Evolutionary conservation across 2,113 vertebrate genomes (phyloP), one percentile per base, ranked within the genome.

Genomic region (Equus quagga): DNA sequence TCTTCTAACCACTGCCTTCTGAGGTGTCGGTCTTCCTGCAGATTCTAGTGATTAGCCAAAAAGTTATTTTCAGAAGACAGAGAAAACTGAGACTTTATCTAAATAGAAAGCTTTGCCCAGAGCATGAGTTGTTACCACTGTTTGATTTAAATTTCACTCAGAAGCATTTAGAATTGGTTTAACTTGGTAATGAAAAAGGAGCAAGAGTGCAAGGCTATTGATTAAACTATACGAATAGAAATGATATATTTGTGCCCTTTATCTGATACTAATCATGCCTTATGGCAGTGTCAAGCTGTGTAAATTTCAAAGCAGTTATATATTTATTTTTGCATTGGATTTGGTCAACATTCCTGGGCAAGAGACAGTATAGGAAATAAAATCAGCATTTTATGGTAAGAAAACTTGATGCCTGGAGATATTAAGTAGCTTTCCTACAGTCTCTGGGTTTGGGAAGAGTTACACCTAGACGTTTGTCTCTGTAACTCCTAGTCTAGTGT

Each of bases 61-160:
- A 76, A 78, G 46, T n/a, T 49, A 91, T 60, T 95, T 94, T 88
- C n/a, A 64, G 81, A 93, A 56, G 41, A 76, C 3, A 82, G 58
- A 67, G 86, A 81, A 95, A 90, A 64, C 3, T 8, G 86, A 87
- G 12, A 80, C 36, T 93, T 94, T 73, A 91, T 91, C 79, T 56
- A 81, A 95, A 80, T 19, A 94, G 54, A 89, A 90, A 94, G 24
- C 28, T 90, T 81, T 87, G 41, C 54, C 54, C 36, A 9, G 6
- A 56, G 19, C n/a, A 19, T 49, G 91, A 81, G 17, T 65, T 84
- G 36, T 91, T 94, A 67, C 41, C 8, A 14, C 28, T 15, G 24
- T 62, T 82, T 79, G 65, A 88, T 88, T 97, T 85, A 88, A 82
- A 44, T 93, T 93, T 95, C 56, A 54, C 60, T 95, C 85, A 67